phyloP scores from a whole-genome alignment of 2,113 vertebrate species.

The Trematomus loennbergii region DNA sequence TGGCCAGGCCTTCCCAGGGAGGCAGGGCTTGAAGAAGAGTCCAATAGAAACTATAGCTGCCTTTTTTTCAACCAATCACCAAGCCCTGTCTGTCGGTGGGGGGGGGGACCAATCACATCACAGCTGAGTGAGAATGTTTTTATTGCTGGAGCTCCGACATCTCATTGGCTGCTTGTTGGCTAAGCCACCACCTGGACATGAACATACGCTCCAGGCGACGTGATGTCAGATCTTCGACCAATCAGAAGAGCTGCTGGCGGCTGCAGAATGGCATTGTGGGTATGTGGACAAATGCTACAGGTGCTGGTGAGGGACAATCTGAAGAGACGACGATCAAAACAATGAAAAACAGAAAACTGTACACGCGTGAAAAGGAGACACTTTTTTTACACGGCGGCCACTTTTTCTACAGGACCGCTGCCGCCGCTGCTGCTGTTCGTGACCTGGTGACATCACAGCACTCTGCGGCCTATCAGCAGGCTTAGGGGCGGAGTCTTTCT shows the following conservation, averaged over 20 bases:
- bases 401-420: slow-evolving; percentile 76
- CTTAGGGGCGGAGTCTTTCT: slow-evolving; percentile 86
- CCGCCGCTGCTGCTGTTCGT: slow-evolving; percentile 33
- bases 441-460: slow-evolving; percentile 75
- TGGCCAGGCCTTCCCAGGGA: not conserved
- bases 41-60: slow-evolving; percentile 78
- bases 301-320: slow-evolving; percentile 67
- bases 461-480: slow-evolving; percentile 77
- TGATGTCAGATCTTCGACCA: slow-evolving; percentile 44
- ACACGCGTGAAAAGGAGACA: not conserved
- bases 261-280: slow-evolving; percentile 15
- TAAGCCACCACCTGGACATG: slow-evolving; percentile 9
- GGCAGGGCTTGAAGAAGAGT: slow-evolving; percentile 34
- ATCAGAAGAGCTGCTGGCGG: slow-evolving; percentile 36
- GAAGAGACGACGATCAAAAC: slow-evolving; percentile 22
- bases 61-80: slow-evolving; percentile 62
- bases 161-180: slow-evolving; percentile 35
- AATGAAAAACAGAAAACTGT: slow-evolving; percentile 6
- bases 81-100: slow-evolving; percentile 23
- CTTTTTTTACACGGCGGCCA: slow-evolving; percentile 18
- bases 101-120: slow-evolving; percentile 54
- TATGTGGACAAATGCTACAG: slow-evolving; percentile 45
- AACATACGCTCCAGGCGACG: slow-evolving; percentile 28
- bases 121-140: slow-evolving; percentile 33
- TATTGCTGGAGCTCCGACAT: slow-evolving; percentile 55